These are phyloP conservation scores for Malacoctenus gilli DNA, from an alignment of 2,797 vertebrate species.

Conservation along the genomic window DNA sequence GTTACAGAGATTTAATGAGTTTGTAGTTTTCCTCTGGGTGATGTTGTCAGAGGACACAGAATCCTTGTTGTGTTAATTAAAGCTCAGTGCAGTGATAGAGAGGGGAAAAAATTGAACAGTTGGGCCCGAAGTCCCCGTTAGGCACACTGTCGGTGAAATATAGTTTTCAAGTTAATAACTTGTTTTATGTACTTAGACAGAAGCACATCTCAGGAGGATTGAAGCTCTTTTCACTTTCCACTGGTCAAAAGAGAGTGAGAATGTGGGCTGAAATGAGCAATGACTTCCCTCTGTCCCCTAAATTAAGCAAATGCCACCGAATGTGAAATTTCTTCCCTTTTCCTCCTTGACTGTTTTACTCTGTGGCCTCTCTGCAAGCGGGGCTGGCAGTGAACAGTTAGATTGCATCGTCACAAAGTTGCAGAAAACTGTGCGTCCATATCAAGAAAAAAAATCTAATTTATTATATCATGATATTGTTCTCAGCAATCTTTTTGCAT, in stretches of 20 bases:
- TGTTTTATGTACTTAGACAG: constrained; percentile 59
- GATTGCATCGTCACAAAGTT: neutral
- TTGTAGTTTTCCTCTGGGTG: constrained; percentile 69
- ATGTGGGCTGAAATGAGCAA: constrained; percentile 23
- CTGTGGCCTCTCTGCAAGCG: neutral
- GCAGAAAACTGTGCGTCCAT: neutral
- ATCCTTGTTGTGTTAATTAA: constrained; percentile 79
- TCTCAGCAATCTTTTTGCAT: too few relatives aligned
- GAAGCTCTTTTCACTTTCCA: constrained; percentile 18
- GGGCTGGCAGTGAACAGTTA: neutral
- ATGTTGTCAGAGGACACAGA: constrained; percentile 69
- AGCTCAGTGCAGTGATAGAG: constrained; percentile 57
- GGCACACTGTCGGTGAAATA: constrained; percentile 59
- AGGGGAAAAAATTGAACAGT: constrained; percentile 25
- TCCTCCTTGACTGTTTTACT: constrained; percentile 5
- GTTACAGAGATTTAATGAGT: constrained; percentile 71
- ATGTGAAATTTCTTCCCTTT: too few relatives aligned
- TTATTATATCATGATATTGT: too few relatives aligned
- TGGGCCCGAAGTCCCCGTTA: constrained; percentile 40
- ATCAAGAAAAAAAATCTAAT: constrained; percentile 18
- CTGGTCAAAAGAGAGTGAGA: constrained; percentile 31
- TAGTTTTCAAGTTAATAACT: constrained; percentile 67
- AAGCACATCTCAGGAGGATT: constrained; percentile 37
- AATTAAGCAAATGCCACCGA: constrained; percentile 18
- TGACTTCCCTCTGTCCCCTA: constrained; percentile 1